phyloP scores from a whole-genome alignment of 37 sponge, comb jelly and placozoan species.

The Theonella swinhoei region DNA sequence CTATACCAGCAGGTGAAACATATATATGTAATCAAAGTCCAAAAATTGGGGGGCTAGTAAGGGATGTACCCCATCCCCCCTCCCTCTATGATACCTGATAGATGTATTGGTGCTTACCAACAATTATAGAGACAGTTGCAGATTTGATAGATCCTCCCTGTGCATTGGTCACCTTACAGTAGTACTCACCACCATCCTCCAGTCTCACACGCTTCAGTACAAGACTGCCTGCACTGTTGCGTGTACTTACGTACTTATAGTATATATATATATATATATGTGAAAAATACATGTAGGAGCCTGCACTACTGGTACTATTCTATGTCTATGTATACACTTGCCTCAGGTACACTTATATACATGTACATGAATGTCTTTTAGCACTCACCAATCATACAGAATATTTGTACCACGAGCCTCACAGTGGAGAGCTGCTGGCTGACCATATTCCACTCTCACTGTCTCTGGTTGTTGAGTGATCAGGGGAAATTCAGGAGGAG shows the following conservation, averaged over 20 bases:
- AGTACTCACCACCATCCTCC: conserved; percentile 19
- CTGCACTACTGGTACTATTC: no score
- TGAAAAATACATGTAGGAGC: neutral
- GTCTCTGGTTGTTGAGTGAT: conserved; percentile 9
- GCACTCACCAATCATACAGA: conserved; percentile 28
- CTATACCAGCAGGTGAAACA: no score
- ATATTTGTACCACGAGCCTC: neutral
- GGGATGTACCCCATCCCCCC: no score
- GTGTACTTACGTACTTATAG: neutral
- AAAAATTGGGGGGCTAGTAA: no score
- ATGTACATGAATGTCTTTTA: neutral
- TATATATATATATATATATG: neutral
- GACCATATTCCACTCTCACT: neutral
- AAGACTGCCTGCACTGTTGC: neutral
- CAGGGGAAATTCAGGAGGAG: conserved; percentile 9
- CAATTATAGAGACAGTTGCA: neutral
- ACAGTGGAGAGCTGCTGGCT: neutral
- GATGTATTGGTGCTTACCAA: neutral
- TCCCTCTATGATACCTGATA: neutral
- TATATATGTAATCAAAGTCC: no score
- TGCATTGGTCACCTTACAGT: conserved; percentile 7
- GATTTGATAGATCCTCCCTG: neutral
- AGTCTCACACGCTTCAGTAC: neutral
- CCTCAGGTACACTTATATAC: neutral
- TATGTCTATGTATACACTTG: no score